Percentiles rank a stretch among this genome's conserved stretches.
These are phyloP conservation scores for Autographa pulchrina DNA, from an alignment of 2,888 invertebrate genomes.

Conservation along the genomic window DNA sequence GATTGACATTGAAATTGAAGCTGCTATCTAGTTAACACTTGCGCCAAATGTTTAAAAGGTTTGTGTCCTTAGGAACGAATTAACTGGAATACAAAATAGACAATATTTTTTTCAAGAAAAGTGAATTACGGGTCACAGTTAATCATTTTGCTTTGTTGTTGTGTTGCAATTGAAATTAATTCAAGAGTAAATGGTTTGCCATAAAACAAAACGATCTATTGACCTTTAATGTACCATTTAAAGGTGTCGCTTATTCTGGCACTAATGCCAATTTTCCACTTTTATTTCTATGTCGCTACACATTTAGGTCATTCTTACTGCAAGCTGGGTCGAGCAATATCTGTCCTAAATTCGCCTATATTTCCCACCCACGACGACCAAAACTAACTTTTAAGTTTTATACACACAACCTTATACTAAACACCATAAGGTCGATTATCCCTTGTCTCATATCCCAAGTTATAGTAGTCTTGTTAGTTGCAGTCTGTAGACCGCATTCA, in stretches of 20 bases:
- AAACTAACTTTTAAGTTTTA: slow-evolving; percentile 21
- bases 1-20: too few relatives aligned
- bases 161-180: too few relatives aligned
- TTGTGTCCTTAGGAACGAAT: too few relatives aligned
- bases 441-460: slow-evolving; percentile 8
- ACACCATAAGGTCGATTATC: slow-evolving; percentile 38
- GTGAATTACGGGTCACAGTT: too few relatives aligned
- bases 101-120: too few relatives aligned
- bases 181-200: not conserved
- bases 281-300: slow-evolving; percentile 63
- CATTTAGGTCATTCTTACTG: slow-evolving; percentile 70
- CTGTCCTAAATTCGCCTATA: slow-evolving; percentile 67
- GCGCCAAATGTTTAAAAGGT: too few relatives aligned
- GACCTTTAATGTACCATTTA: slow-evolving; percentile 11
- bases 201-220: not conserved
- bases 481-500: slow-evolving; percentile 47
- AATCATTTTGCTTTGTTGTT: too few relatives aligned
- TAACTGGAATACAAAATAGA: too few relatives aligned
- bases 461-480: slow-evolving; percentile 47
- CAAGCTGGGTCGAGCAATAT: slow-evolving; percentile 66
- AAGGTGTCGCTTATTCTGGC: slow-evolving; percentile 37
- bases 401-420: slow-evolving; percentile 23
- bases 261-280: slow-evolving; percentile 54
- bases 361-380: slow-evolving; percentile 60
- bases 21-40: too few relatives aligned